These are phyloP conservation scores for Nomada ruficornis DNA, from an alignment of 2,888 invertebrate genomes.

Conservation along the genomic window DNA sequence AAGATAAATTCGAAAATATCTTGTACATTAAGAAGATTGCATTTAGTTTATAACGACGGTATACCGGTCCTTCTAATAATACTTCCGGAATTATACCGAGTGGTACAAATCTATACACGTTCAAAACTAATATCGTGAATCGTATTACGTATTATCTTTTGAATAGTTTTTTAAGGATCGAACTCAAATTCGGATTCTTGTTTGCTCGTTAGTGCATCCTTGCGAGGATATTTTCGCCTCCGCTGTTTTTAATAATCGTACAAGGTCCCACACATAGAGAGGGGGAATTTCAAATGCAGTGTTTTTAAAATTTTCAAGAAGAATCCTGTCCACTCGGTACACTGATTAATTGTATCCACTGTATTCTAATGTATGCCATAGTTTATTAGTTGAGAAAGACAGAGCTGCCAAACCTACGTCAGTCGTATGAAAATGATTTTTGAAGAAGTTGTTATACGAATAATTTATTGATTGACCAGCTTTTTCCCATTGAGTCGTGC, in stretches of 20 bases:
- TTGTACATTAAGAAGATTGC: too few relatives aligned
- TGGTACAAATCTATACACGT: constrained; percentile 20
- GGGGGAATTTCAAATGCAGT: neutral
- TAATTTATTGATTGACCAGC: constrained; percentile 46
- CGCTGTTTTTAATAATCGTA: constrained; percentile 44
- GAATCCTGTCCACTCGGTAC: constrained; percentile 21
- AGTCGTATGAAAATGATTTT: constrained; percentile 17
- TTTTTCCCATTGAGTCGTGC: constrained; percentile 35
- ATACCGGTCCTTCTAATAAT: too few relatives aligned
- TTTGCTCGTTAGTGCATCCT: constrained; percentile 32
- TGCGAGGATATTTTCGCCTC: constrained; percentile 13
- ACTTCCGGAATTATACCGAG: constrained; percentile 21
- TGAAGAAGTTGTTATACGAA: constrained; percentile 19
- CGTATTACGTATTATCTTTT: constrained; percentile 16
- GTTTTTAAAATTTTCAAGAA: constrained; percentile 1
- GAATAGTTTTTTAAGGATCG: constrained; percentile 18
- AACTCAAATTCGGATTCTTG: constrained; percentile 14
- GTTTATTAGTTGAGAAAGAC: constrained; percentile 48
- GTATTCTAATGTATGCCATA: constrained; percentile 43
- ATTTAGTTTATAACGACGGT: too few relatives aligned
- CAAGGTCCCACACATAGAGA: constrained; percentile 11
- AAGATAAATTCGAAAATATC: too few relatives aligned
- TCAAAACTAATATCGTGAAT: constrained; percentile 10
- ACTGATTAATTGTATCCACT: constrained; percentile 15
- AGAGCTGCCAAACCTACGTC: constrained; percentile 54